A percentile compares a stretch with the other conserved stretches of the same genome.
These are phyloP conservation scores for Antechinus stuartii DNA, from an alignment of 2,113 vertebrate species.

Conservation along the genomic window DNA sequence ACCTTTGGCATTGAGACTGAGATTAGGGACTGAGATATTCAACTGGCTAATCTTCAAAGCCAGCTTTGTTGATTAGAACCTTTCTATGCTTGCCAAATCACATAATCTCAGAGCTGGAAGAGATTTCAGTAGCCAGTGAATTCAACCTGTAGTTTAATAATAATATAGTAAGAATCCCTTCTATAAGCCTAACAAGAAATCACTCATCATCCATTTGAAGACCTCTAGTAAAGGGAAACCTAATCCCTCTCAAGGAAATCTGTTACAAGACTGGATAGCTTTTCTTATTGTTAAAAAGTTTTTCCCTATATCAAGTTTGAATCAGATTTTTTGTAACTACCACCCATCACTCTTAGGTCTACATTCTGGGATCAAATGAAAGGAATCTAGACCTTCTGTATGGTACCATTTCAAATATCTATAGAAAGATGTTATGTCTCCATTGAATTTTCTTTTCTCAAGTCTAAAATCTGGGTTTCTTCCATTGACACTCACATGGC, in stretches of 20 bases:
- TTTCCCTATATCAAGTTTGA: background rate
- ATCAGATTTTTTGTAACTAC: background rate
- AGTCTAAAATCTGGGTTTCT: background rate
- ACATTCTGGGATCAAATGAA: background rate
- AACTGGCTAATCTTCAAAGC: background rate
- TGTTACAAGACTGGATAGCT: background rate
- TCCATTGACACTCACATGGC: background rate
- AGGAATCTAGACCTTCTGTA: background rate
- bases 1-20: background rate
- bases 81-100: background rate
- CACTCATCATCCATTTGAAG: background rate
- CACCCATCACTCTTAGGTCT: background rate
- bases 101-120: background rate
- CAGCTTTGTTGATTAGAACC: background rate
- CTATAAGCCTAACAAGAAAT: background rate
- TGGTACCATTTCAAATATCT: background rate
- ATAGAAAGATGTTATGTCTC: background rate
- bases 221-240: background rate
- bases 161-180: background rate
- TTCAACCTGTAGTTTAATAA: background rate
- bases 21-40: background rate
- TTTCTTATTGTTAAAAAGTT: background rate
- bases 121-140: background rate
- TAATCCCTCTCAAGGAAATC: background rate
- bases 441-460: background rate